Percentiles rank a stretch among this genome's conserved stretches.
Conservation (phyloP, 2,888 invertebrate species). For the Nysson spinosus region DNA sequence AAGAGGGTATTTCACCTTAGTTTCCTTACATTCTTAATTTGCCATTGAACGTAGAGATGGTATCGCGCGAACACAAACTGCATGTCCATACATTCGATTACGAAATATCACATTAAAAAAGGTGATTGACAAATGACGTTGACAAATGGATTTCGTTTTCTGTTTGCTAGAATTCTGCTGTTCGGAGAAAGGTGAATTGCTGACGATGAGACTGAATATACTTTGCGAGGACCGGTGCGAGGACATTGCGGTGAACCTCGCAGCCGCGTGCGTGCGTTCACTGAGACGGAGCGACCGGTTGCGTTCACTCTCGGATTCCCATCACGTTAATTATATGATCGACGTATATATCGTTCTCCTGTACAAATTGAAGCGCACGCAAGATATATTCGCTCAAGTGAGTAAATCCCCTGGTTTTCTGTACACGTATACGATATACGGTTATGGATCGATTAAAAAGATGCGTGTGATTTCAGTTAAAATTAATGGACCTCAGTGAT, state of each 20-base stretch:
- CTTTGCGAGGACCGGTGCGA: conserved; percentile 81
- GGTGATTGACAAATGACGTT: too few species aligned
- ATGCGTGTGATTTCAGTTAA: conserved; percentile 75
- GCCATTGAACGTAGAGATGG: conserved; percentile 4
- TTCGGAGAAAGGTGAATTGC: conserved; percentile 81
- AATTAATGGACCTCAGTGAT: conserved; percentile 79
- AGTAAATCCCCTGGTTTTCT: too few species aligned
- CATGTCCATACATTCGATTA: too few species aligned
- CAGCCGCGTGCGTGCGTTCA: conserved; percentile 80
- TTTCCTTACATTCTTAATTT: background rate
- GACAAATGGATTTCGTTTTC: too few species aligned
- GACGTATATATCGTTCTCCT: conserved; percentile 82
- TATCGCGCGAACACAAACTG: too few species aligned
- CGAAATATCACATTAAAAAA: too few species aligned
- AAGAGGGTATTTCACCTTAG: conserved; percentile 74
- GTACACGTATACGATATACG: too few species aligned
- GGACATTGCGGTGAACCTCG: conserved; percentile 81
- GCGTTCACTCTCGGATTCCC: conserved; percentile 73
- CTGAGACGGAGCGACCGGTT: conserved; percentile 76
- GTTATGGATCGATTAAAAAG: conserved; percentile 17
- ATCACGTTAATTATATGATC: conserved; percentile 80
- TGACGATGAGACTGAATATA: conserved; percentile 81
- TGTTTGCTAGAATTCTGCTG: conserved; percentile 80
- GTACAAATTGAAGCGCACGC: conserved; percentile 79
- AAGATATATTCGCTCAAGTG: conserved; percentile 79